Conservation (phyloP, 2,888 invertebrate species). For the Coelogynopora nodosa region DNA sequence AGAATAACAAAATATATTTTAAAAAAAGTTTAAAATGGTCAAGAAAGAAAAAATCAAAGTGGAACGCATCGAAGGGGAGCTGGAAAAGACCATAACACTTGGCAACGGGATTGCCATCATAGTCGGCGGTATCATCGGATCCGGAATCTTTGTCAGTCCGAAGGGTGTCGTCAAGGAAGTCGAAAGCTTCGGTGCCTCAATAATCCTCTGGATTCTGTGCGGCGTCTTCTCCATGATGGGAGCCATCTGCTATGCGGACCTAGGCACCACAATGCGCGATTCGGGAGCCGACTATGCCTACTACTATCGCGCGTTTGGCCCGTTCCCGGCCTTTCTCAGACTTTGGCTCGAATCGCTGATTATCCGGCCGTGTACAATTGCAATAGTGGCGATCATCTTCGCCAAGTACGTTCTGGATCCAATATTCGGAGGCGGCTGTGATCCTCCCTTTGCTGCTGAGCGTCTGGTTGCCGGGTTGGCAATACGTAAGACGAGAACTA, state of each 20-base stretch:
- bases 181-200: slow-evolving; percentile 84
- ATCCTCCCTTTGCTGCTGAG: slow-evolving; percentile 80
- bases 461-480: slow-evolving; percentile 80
- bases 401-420: slow-evolving; percentile 92
- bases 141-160: slow-evolving; percentile 91
- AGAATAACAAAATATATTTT: too few relatives aligned
- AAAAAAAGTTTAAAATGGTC: too few relatives aligned
- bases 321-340: slow-evolving; percentile 88
- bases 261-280: slow-evolving; percentile 76
- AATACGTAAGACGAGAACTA: slow-evolving; percentile 79
- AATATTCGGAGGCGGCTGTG: slow-evolving; percentile 87
- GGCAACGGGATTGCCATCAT: slow-evolving; percentile 90
- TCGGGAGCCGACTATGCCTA: slow-evolving; percentile 90
- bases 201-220: slow-evolving; percentile 81
- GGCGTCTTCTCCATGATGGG: slow-evolving; percentile 93
- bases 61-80: slow-evolving; percentile 65
- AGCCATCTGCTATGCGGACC: slow-evolving; percentile 95
- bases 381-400: slow-evolving; percentile 91
- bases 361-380: slow-evolving; percentile 81
- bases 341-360: slow-evolving; percentile 99
- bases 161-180: slow-evolving; percentile 82
- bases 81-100: slow-evolving; percentile 89
- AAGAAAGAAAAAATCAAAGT: too few relatives aligned
- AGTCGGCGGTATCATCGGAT: slow-evolving; percentile 92
- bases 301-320: slow-evolving; percentile 96